Conservation (phyloP, 2,797 vertebrate genomes). For the Sciurus vulgaris region DNA sequence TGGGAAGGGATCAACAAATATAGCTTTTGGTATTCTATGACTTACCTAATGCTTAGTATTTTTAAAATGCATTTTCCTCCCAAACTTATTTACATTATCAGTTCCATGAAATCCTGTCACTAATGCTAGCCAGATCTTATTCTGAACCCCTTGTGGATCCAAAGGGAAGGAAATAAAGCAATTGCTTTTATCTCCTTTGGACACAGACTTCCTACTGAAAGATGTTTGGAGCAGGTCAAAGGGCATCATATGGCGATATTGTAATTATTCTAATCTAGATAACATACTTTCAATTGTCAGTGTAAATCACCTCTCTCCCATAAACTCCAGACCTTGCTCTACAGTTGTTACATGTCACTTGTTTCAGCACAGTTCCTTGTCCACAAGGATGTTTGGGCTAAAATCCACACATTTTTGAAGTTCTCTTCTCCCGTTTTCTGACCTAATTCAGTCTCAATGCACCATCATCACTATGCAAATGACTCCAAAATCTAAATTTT, state of each 20-base stretch:
- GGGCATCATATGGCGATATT: not conserved
- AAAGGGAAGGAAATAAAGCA: not conserved
- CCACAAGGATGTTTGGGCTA: not conserved
- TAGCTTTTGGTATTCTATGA: not conserved
- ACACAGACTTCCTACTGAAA: not conserved
- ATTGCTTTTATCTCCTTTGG: not conserved
- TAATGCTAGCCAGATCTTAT: not conserved
- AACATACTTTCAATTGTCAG: not conserved
- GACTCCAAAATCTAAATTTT: not conserved
- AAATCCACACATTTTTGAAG: constrained; percentile 25
- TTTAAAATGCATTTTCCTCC: not conserved
- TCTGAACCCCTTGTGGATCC: not conserved
- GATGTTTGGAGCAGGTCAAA: not conserved
- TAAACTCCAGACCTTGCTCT: not conserved
- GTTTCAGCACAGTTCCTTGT: not conserved
- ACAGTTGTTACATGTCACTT: constrained; percentile 34
- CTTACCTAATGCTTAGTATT: not conserved
- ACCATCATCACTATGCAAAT: not conserved
- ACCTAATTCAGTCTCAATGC: not conserved
- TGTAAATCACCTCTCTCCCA: not conserved
- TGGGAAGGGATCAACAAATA: not conserved
- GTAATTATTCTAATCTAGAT: not conserved
- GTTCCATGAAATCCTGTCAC: not conserved
- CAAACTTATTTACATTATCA: not conserved
- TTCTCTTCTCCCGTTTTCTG: not conserved